Conservation (phyloP, 2,888 invertebrate species). For the Epistrophella euchroma region DNA sequence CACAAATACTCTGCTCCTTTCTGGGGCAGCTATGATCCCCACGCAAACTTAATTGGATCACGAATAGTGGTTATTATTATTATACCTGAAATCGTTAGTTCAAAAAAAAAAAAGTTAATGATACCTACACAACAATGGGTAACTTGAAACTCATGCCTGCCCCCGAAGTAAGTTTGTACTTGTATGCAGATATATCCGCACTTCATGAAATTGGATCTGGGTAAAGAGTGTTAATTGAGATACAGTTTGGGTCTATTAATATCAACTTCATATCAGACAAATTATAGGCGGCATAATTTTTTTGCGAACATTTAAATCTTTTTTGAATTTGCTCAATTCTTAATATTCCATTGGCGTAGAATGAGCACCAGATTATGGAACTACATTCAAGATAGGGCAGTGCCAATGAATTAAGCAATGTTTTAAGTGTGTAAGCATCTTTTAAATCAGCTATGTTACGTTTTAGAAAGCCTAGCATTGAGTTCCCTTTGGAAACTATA, state of each 20-base stretch:
- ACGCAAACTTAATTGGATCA: slow-evolving; percentile 64
- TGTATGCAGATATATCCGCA: slow-evolving; percentile 35
- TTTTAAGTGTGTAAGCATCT: too few species aligned
- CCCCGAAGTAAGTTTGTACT: slow-evolving; percentile 18
- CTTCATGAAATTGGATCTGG: slow-evolving; percentile 47
- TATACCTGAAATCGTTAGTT: slow-evolving; percentile 50
- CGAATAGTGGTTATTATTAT: slow-evolving; percentile 32
- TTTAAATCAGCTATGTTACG: too few species aligned
- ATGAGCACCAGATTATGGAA: too few species aligned
- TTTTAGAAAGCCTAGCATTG: too few species aligned
- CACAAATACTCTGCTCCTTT: slow-evolving; percentile 7
- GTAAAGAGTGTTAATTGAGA: slow-evolving; percentile 63
- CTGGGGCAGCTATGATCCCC: slow-evolving; percentile 49
- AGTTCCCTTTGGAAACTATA: too few species aligned
- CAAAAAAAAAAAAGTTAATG: slow-evolving; percentile 18
- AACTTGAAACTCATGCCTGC: slow-evolving; percentile 40
- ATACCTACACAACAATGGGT: slow-evolving; percentile 48
- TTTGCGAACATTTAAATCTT: too few species aligned
- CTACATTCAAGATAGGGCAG: too few species aligned
- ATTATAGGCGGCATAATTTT: too few species aligned
- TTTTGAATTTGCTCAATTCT: too few species aligned
- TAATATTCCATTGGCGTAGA: too few species aligned
- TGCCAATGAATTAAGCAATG: too few species aligned
- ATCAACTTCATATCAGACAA: slow-evolving; percentile 22
- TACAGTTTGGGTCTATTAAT: slow-evolving; percentile 56